Evolutionary conservation across 1,140 invertebrate species (phyloP), one percentile per base, ranked within the genome.

Genomic region (Octopus sinensis): DNA sequence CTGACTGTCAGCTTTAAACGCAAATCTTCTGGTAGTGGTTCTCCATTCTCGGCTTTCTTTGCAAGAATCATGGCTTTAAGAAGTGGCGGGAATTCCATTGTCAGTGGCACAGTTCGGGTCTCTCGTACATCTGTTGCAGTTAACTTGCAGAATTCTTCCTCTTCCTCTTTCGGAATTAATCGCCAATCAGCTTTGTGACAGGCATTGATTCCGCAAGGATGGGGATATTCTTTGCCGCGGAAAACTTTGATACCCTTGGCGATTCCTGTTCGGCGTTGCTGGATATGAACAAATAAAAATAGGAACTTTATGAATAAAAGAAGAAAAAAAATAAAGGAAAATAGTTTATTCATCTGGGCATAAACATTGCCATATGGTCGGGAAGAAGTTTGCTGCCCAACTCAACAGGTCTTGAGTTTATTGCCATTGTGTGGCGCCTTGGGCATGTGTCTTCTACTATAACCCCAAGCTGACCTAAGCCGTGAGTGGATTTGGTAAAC

Each of bases 121-220:
- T n/a, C 23, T 53, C 76, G 23, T 9, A 77, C 52, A 17, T 77
- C 76, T 6, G 30, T 43, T 7, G 23, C 76, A 9, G 76, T 77
- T 5, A 77, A 51, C 54, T n/a, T 53, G 52, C 84, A 84, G 68
- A 82, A 86, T 43, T 80, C 79, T 53, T 82, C 80, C 78, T 86
- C 86, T 43, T 84, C 84, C 6, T 85, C 86, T 79, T 82, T 85
- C 2, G 84, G 84, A 17, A 86, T 82, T 51, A 86, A 53, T 53
- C 68, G 56, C 84, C 84, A 86, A 75, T 86, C 86, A 10, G 71
- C 71, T 79, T 84, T 82, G 56, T 82, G 54, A 43, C 84, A 82
- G 75, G 80, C 54, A 54, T 84, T 81, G 13, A 86, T 84, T 79
- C 62, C 73, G 3, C 51, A 13, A 13, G 81, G 76, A 7, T 51